phyloP scores from a whole-genome alignment of 2,113 vertebrate species.

The Hypanus sabinus region DNA sequence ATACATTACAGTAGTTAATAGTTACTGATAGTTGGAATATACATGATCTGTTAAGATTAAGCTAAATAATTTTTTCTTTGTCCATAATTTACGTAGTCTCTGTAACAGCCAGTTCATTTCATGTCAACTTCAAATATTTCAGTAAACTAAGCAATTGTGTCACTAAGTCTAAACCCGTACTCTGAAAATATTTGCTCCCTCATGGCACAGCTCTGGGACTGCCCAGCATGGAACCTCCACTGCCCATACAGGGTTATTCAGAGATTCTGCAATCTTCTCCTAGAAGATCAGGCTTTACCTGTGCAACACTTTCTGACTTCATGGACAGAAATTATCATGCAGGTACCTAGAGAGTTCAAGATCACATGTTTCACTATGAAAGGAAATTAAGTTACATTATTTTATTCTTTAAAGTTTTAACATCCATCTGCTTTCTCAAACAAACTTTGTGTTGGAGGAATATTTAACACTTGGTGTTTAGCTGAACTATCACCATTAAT shows the following conservation, averaged over 20 bases:
- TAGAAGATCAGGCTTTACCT: background rate
- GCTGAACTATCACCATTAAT: too few species aligned
- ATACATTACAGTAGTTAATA: conserved; percentile 1
- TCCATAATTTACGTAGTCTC: background rate
- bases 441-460: too few species aligned
- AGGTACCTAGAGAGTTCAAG: background rate
- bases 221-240: background rate
- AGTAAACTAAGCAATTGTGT: background rate
- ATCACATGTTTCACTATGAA: background rate
- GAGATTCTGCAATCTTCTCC: background rate
- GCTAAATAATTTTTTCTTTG: background rate
- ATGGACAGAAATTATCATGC: background rate
- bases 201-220: background rate
- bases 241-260: background rate
- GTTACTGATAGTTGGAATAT: background rate
- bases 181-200: background rate
- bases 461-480: too few species aligned
- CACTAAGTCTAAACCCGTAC: background rate
- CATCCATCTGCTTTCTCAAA: too few species aligned
- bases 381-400: background rate
- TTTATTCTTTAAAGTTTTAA: too few species aligned
- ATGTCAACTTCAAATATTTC: background rate
- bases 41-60: conserved; percentile 5
- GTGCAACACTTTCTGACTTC: background rate
- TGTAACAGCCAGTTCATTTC: background rate